Conservation (phyloP, 2,888 invertebrate species). For the Cheilosia variabilis region DNA sequence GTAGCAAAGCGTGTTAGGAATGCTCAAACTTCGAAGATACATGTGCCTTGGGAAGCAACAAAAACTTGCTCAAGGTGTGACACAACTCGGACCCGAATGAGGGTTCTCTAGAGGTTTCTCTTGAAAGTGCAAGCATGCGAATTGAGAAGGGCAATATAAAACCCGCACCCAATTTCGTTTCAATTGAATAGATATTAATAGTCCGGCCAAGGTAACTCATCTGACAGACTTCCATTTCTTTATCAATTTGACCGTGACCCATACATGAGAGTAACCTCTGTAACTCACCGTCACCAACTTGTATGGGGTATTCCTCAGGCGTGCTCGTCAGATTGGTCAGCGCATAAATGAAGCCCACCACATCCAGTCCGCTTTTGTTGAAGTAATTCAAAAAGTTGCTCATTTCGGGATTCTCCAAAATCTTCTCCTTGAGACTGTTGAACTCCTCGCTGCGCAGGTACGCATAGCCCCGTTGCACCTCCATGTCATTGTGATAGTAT, state of each 20-base stretch:
- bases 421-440: slow-evolving; percentile 78
- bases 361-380: slow-evolving; percentile 81
- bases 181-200: background rate
- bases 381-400: slow-evolving; percentile 80
- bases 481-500: slow-evolving; percentile 81
- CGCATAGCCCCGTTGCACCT: slow-evolving; percentile 80
- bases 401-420: slow-evolving; percentile 80
- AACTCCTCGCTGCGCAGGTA: slow-evolving; percentile 80
- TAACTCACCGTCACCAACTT: slow-evolving; percentile 33
- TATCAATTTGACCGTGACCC: slow-evolving; percentile 2
- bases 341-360: slow-evolving; percentile 78
- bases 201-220: background rate
- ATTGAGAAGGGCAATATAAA: too few relatives aligned
- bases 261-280: background rate
- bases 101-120: too few relatives aligned
- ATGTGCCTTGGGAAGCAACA: too few relatives aligned
- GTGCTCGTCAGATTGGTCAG: slow-evolving; percentile 77
- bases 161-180: too few relatives aligned
- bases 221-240: background rate
- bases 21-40: background rate
- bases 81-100: too few relatives aligned
- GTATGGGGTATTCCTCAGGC: slow-evolving; percentile 56
- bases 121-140: too few relatives aligned
- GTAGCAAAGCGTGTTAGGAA: background rate
- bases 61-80: too few relatives aligned